A percentile compares a stretch with the other conserved stretches of the same genome.
Evolutionary conservation across 2,797 vertebrate species (phyloP).

Genomic region (Poecilia picta): DNA sequence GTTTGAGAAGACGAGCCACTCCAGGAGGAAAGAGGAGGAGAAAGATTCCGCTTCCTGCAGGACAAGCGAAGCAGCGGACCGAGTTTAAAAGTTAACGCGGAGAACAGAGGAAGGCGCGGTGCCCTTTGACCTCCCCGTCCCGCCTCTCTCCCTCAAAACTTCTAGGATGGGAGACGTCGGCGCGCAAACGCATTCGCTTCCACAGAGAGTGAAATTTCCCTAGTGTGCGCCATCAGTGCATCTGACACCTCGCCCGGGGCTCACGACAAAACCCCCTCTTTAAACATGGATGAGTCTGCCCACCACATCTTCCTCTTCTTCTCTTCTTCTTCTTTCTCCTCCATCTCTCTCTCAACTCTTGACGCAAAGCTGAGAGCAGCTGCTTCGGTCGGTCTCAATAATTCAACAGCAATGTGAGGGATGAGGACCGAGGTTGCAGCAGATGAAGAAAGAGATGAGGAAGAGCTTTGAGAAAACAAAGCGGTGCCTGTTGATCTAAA

Average conservation of each 20-base stretch:
- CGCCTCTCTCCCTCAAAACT: background rate
- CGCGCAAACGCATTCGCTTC: conserved; percentile 16
- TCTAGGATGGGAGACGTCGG: conserved; percentile 23
- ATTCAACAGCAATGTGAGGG: conserved; percentile 71
- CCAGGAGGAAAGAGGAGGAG: conserved; percentile 12
- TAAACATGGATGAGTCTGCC: conserved; percentile 81
- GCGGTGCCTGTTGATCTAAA: conserved; percentile 8
- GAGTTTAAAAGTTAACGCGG: conserved; percentile 18
- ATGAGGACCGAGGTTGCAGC: conserved; percentile 63
- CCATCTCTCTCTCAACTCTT: conserved; percentile 49
- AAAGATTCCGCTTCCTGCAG: conserved; percentile 31
- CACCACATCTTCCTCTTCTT: conserved; percentile 53
- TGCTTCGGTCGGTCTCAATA: conserved; percentile 77
- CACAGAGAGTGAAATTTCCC: conserved; percentile 53
- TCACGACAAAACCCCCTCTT: conserved; percentile 76
- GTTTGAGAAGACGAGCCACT: conserved; percentile 49
- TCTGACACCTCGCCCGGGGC: conserved; percentile 76
- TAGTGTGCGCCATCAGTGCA: conserved; percentile 56
- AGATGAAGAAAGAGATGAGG: conserved; percentile 34
- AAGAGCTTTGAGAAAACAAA: background rate
- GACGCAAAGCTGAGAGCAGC: conserved; percentile 73
- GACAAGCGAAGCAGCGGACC: conserved; percentile 23
- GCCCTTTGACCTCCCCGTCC: conserved; percentile 54
- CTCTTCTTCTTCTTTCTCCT: conserved; percentile 21
- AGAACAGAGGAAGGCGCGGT: background rate